Evolutionary conservation across 2,113 vertebrate genomes (phyloP).

Genomic region (Alethe diademata): DNA sequence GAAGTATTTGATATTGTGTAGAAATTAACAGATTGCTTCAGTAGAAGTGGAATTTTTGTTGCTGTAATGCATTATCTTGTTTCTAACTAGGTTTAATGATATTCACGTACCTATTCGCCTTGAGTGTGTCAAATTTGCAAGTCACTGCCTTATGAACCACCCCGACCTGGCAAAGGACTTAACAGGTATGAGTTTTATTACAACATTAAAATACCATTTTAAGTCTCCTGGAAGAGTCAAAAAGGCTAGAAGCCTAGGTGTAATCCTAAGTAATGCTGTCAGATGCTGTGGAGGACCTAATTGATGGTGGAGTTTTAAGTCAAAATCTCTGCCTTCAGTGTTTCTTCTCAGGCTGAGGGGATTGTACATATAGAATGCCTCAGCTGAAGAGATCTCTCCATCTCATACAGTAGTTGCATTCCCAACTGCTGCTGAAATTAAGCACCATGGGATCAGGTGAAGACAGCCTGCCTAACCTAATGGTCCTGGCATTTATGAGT

Average conservation of each 20-base stretch:
- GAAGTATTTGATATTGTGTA: not conserved
- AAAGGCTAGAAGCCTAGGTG: not conserved
- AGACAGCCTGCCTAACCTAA: not conserved
- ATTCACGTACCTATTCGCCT: conserved; percentile 98
- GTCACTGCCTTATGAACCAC: conserved; percentile 98
- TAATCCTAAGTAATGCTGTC: not conserved
- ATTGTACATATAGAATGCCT: not conserved
- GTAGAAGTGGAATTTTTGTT: not conserved
- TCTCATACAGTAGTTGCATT: not conserved
- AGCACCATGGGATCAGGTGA: not conserved
- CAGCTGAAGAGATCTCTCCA: not conserved
- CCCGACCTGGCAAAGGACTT: conserved; percentile 97
- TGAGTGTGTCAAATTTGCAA: conserved; percentile 98
- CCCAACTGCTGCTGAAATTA: not conserved
- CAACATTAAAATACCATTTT: not conserved
- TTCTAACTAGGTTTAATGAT: conserved; percentile 90
- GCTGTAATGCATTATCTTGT: conserved; percentile 36
- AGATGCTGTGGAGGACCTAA: not conserved
- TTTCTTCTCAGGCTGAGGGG: not conserved
- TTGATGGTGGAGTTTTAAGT: not conserved
- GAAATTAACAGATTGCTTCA: not conserved
- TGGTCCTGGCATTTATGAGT: not conserved
- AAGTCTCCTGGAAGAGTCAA: not conserved
- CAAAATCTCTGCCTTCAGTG: not conserved
- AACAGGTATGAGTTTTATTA: conserved; percentile 78